Conservation (phyloP, 2,113 vertebrate species). For the Cromileptes altivelis region DNA sequence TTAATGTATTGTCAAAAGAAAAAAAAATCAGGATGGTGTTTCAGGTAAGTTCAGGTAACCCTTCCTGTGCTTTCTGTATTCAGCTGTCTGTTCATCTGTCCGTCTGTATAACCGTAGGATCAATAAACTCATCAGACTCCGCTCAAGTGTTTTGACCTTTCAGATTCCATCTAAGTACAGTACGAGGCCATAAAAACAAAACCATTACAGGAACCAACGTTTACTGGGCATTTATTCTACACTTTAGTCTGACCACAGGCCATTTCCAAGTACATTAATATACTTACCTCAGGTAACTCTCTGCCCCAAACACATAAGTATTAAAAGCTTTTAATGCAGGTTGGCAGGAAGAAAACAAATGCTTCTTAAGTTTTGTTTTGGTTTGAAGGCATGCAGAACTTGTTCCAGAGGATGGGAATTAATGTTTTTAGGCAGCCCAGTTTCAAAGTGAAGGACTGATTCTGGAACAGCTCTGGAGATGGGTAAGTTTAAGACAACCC, state of each 20-base stretch:
- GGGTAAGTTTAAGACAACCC: too few species aligned
- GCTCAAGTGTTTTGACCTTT: background rate
- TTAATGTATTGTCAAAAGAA: too few species aligned
- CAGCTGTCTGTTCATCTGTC: background rate
- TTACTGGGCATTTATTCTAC: constrained; percentile 46
- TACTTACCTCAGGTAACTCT: constrained; percentile 10
- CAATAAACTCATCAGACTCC: constrained; percentile 32
- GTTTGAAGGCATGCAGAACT: background rate
- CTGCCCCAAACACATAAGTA: background rate
- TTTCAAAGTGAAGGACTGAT: background rate
- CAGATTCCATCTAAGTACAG: background rate
- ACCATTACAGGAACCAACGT: constrained; percentile 25
- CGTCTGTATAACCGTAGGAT: background rate
- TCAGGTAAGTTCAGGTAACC: background rate
- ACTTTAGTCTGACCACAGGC: constrained; percentile 39
- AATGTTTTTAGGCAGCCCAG: constrained; percentile 5
- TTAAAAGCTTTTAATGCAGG: constrained; percentile 48
- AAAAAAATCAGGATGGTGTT: background rate
- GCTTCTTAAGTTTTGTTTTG: constrained; percentile 1
- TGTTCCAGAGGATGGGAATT: background rate
- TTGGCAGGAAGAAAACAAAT: constrained; percentile 29
- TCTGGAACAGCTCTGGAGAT: background rate
- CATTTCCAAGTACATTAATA: constrained; percentile 26
- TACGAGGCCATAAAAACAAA: constrained; percentile 21
- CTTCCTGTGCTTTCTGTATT: background rate